Evolutionary conservation across 2,888 invertebrate species (phyloP).

Genomic region (Idaea straminata): DNA sequence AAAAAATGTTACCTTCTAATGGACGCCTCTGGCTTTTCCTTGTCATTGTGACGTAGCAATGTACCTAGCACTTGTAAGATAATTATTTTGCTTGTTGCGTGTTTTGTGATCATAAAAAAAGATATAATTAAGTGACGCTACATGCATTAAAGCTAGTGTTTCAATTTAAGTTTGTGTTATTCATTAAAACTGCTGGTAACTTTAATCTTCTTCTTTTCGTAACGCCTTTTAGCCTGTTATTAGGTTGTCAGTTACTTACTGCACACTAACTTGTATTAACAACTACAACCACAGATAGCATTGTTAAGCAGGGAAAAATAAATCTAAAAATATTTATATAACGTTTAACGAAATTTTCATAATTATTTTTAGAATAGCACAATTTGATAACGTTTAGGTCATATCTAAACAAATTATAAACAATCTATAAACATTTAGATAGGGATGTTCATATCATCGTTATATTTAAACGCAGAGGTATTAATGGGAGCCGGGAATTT

Average conservation of each 20-base stretch:
- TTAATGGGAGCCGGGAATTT: neutral
- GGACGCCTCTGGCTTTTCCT: slow-evolving; percentile 40
- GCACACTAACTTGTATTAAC: no score
- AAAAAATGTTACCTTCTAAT: slow-evolving; percentile 39
- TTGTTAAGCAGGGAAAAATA: no score
- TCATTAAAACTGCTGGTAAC: neutral
- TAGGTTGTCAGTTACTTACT: no score
- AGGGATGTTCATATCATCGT: neutral
- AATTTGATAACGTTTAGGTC: neutral
- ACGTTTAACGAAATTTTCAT: neutral
- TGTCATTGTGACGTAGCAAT: slow-evolving; percentile 48
- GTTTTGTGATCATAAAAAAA: slow-evolving; percentile 33
- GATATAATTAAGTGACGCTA: slow-evolving; percentile 11
- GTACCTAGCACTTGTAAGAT: slow-evolving; percentile 27
- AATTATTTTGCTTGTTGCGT: slow-evolving; percentile 44
- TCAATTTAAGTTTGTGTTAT: neutral
- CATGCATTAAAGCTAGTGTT: slow-evolving; percentile 3
- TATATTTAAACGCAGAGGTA: neutral
- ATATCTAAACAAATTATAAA: neutral
- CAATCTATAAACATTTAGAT: neutral
- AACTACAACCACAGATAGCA: no score
- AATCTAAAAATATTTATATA: no score
- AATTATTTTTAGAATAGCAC: neutral
- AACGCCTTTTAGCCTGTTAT: no score
- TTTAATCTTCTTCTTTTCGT: no score